Evolutionary conservation across 1,140 invertebrate species (phyloP).

Genomic region (Adoxophyes honmai): DNA sequence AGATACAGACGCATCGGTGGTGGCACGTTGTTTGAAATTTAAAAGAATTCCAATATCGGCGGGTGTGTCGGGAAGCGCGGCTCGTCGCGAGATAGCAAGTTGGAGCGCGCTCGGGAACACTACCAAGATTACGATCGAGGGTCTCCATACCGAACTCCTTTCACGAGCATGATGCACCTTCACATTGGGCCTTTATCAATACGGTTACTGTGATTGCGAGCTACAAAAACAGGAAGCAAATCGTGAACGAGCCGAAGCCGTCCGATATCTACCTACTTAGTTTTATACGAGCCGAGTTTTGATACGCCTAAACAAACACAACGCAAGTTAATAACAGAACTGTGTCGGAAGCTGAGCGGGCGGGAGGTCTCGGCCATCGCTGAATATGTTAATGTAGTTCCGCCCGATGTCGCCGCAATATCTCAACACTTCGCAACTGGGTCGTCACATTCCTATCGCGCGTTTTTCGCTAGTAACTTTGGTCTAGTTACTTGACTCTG

Average conservation of each 20-base stretch:
- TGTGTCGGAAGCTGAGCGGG: slow-evolving; percentile 6
- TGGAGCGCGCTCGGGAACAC: slow-evolving; percentile 7
- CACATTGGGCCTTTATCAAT: background rate
- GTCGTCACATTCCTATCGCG: slow-evolving; percentile 25
- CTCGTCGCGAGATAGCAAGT: slow-evolving; percentile 19
- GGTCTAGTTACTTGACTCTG: background rate
- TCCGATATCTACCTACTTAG: too few relatives aligned
- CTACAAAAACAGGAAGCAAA: too few relatives aligned
- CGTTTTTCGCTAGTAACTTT: slow-evolving; percentile 23
- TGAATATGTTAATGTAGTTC: slow-evolving; percentile 57
- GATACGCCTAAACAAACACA: too few relatives aligned
- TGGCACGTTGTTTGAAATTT: slow-evolving; percentile 52
- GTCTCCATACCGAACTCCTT: background rate
- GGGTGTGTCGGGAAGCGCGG: slow-evolving; percentile 22
- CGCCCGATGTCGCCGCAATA: slow-evolving; percentile 25
- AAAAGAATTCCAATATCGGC: slow-evolving; percentile 68
- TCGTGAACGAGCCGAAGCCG: too few relatives aligned
- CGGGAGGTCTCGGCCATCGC: slow-evolving; percentile 32
- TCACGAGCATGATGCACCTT: background rate
- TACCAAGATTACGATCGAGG: background rate
- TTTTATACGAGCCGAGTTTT: too few relatives aligned
- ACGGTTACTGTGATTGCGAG: too few relatives aligned
- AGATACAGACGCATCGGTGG: slow-evolving; percentile 25
- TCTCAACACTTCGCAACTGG: slow-evolving; percentile 30
- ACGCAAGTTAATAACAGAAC: too few relatives aligned